Evolutionary conservation across 1,140 invertebrate species (phyloP), one percentile per base, ranked within the genome.

Genomic region (Rhopalosiphum maidis): DNA sequence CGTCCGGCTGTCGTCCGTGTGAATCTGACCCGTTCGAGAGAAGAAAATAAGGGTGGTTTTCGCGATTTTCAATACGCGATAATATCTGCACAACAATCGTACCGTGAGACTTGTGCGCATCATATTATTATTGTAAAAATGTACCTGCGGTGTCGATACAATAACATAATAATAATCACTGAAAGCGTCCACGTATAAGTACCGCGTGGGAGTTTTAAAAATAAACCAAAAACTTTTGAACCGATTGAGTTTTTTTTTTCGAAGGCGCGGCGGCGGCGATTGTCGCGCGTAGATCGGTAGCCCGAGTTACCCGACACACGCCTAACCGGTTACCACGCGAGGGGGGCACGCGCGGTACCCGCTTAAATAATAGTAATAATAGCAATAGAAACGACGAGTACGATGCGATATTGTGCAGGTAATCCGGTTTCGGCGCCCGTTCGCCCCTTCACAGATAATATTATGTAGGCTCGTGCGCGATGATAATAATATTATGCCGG

Each of bases 41-140:
- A 60, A 60, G 30, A 90, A 77, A 77, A 77, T n/a, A 90, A n/a
- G 88, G 88, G 88, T 43, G 35, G 88, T 60, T 90, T 90, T 90
- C 54, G 35, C 87, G 48, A 41, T n/a, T 86, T 43, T 43, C 25
- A 8, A 83, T 83, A 23, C 41, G 41, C 35, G 3, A 51, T 37
- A 9, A 41, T 41, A 85, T 85, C 35, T 23, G 21, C 23, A 85
- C 83, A 85, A 85, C 37, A 41, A 77, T n/a, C 60, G 60, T n/a
- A 77, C 60, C 60, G 60, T 77, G 60, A 77, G 60, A 77, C 60
- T 77, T 15, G 60, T 23, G 35, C 21, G 41, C 23, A 85, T 41
- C 3, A 23, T 25, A 43, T 41, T 85, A 85, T 85, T n/a, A 83
- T 23, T 22, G 22, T 35, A 21, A 11, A 46, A 46, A 82, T 83